Base-by-base conservation (phyloP, 92 coral and sea anemone species). In the Actinostola sp. region DNA sequence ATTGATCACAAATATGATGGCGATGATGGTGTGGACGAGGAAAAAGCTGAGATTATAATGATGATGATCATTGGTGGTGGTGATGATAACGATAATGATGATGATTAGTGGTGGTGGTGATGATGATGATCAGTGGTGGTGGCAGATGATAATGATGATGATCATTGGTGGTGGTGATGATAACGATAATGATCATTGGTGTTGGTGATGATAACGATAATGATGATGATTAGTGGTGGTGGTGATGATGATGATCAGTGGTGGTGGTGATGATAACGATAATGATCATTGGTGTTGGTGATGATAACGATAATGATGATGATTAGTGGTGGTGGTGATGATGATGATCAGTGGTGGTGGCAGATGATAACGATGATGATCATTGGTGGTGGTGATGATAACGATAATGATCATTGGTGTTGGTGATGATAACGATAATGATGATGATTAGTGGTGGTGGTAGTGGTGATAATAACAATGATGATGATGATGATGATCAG, bases 171-270 rank as follows among this genome's bases (percentile, higher is more conserved):
- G 21, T 48, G 16, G 21, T 33, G 43, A 60, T 60, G 66, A 25
- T 60, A 14, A 14, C 30, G 66, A 32, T 60, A 25, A 14, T 60
- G 45, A 60, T 30, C 21, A 60, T 33, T n/a, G n/a, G n/a, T n/a
- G n/a, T n/a, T n/a, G n/a, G n/a, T n/a, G n/a, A n/a, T n/a, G n/a
- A n/a, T n/a, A n/a, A n/a, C n/a, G 23, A 60, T 33, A 38, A 60
- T 26, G 66, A 60, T 60, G 66, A 29, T 60, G 20, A 11, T 60
- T 19, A n/a, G 13, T 50, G 56, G n/a, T n/a, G n/a, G n/a, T 48
- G 54, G 21, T 3, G 54, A 60, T 29, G 54, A 48, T 48, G 54
- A 48, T 14, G 8, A 39, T 39, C 6, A 39, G 6, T 14, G 54
- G 19, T 48, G 21, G 54, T 48, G 54, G 19, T 48, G 54, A n/a